Percentiles rank a stretch among this genome's conserved stretches.
Conservation (phyloP, 2,797 vertebrate genomes). For the Vipera latastei region DNA sequence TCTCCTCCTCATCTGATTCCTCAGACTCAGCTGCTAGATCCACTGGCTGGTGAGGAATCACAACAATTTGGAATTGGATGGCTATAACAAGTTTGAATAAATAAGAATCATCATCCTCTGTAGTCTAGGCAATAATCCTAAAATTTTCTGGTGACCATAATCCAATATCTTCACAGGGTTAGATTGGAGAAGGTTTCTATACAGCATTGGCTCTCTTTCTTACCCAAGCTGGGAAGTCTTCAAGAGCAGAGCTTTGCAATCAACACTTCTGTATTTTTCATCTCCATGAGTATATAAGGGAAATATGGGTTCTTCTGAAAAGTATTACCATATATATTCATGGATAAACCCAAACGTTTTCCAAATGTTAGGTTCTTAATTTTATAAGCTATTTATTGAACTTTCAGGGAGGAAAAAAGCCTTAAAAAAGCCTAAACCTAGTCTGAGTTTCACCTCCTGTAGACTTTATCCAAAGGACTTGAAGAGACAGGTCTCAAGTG, state of each 20-base stretch:
- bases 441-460: not conserved
- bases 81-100: not conserved
- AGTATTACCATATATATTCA: not conserved
- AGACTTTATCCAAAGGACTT: not conserved
- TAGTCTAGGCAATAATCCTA: not conserved
- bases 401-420: not conserved
- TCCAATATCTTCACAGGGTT: not conserved
- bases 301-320: not conserved
- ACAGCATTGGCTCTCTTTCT: not conserved
- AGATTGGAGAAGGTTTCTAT: not conserved
- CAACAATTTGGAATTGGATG: not conserved
- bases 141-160: not conserved
- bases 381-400: not conserved
- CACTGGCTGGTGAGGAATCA: too few species aligned
- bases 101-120: not conserved
- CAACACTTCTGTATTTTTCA: not conserved
- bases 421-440: not conserved
- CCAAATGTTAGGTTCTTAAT: not conserved
- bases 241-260: not conserved
- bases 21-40: too few species aligned
- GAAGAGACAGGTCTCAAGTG: not conserved
- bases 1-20: too few species aligned
- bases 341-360: not conserved
- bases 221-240: not conserved
- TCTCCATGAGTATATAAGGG: not conserved